Conservation (phyloP, 2,888 invertebrate genomes). For the Mythimna vitellina region DNA sequence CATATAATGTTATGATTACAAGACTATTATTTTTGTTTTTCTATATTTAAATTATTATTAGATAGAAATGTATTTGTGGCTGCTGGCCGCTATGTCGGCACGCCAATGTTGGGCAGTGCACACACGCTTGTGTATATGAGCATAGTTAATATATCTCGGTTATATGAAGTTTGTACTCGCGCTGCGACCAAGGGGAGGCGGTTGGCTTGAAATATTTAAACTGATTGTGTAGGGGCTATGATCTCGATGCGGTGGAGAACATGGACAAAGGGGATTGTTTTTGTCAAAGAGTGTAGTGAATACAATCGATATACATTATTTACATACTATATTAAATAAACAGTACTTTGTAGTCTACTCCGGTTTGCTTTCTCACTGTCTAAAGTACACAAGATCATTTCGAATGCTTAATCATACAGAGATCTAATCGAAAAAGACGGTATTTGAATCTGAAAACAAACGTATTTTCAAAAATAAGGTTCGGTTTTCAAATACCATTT, state of each 20-base stretch:
- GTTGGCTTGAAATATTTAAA: slow-evolving; percentile 50
- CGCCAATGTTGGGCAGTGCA: slow-evolving; percentile 20
- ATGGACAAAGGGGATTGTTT: slow-evolving; percentile 49
- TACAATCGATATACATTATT: background rate
- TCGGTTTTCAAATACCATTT: no score
- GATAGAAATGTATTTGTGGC: slow-evolving; percentile 32
- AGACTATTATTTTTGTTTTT: slow-evolving; percentile 56
- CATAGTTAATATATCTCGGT: slow-evolving; percentile 44
- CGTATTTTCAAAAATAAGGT: no score
- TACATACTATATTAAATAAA: no score
- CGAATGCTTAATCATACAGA: no score
- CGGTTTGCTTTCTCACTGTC: background rate
- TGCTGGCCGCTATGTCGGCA: slow-evolving; percentile 12
- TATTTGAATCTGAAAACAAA: no score
- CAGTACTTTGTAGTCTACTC: background rate
- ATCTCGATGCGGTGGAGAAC: slow-evolving; percentile 59
- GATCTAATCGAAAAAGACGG: no score
- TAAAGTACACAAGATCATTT: background rate
- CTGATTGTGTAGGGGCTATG: slow-evolving; percentile 57
- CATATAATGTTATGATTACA: slow-evolving; percentile 13
- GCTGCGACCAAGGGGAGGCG: slow-evolving; percentile 26
- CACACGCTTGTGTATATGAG: slow-evolving; percentile 49
- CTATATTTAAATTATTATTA: slow-evolving; percentile 48
- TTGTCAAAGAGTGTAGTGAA: slow-evolving; percentile 36
- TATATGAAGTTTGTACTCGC: slow-evolving; percentile 47